Conservation (phyloP, 1,140 invertebrate species). For the Saccostrea glomerata region DNA sequence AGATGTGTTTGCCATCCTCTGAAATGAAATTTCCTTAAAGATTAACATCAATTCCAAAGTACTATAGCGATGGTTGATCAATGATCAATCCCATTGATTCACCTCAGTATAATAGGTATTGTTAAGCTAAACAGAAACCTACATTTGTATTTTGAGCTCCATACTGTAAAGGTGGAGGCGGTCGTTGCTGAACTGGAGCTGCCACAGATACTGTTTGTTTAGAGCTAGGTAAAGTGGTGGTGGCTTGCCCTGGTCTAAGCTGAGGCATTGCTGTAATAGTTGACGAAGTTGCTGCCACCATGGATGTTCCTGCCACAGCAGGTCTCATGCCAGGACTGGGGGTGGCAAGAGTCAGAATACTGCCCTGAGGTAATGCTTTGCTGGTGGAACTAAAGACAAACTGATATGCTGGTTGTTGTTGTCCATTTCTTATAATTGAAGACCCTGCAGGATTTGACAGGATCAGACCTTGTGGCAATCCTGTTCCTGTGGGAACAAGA, state of each 20-base stretch:
- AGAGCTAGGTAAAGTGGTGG: constrained; percentile 1
- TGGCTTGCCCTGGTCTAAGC: constrained; percentile 5
- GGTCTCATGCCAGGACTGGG: constrained; percentile 1
- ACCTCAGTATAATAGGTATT: background rate
- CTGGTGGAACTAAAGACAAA: constrained; percentile 61
- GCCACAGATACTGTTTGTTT: constrained; percentile 52
- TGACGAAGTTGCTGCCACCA: constrained; percentile 22
- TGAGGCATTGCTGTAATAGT: constrained; percentile 21
- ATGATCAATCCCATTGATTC: background rate
- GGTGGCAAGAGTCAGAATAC: constrained; percentile 59
- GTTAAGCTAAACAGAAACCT: background rate
- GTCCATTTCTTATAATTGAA: constrained; percentile 48
- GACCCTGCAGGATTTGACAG: constrained; percentile 61
- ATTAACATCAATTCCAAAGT: background rate
- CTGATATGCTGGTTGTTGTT: constrained; percentile 55
- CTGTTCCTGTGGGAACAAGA: constrained; percentile 50
- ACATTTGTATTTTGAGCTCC: constrained; percentile 48
- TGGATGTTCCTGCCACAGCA: constrained; percentile 2
- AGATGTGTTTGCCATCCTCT: constrained; percentile 16
- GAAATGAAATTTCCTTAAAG: background rate
- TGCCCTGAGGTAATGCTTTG: constrained; percentile 54
- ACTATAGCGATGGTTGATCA: background rate
- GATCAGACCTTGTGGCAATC: constrained; percentile 53
- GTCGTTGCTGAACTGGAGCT: constrained; percentile 40
- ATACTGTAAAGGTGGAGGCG: constrained; percentile 58